Conservation (phyloP, 2,888 invertebrate species). For the Furcula furcula region DNA sequence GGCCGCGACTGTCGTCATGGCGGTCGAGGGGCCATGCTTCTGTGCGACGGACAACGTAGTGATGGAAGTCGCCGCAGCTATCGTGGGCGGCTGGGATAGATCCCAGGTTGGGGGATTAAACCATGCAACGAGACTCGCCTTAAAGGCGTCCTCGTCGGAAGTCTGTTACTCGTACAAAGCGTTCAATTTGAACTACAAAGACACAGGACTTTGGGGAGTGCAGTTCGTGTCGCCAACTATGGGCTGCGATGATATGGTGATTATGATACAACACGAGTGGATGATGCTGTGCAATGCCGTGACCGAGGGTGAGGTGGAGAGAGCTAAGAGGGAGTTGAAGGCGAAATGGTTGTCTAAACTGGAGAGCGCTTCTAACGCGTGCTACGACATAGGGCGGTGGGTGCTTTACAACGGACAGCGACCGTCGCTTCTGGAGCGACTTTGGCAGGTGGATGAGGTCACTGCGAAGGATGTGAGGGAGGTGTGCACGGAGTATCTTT, state of each 20-base stretch:
- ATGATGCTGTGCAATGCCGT: conserved; percentile 92
- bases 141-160: conserved; percentile 83
- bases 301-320: conserved; percentile 92
- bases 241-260: conserved; percentile 86
- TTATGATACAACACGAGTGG: conserved; percentile 88
- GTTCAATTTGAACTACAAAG: conserved; percentile 98
- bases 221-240: conserved; percentile 89
- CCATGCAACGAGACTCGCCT: conserved; percentile 90
- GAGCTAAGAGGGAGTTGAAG: conserved; percentile 94
- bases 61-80: conserved; percentile 95
- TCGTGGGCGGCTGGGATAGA: conserved; percentile 95
- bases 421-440: conserved; percentile 92
- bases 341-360: conserved; percentile 94
- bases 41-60: conserved; percentile 93
- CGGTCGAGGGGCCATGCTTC: conserved; percentile 96
- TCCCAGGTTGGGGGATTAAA: conserved; percentile 93
- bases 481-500: conserved; percentile 92
- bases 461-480: conserved; percentile 87
- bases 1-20: conserved; percentile 93
- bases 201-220: conserved; percentile 97
- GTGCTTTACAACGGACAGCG: conserved; percentile 94
- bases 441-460: conserved; percentile 91
- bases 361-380: conserved; percentile 93
- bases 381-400: conserved; percentile 97
- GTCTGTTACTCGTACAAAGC: conserved; percentile 95